Evolutionary conservation across 1,140 invertebrate genomes (phyloP).

Genomic region (Heliconius melpomene): DNA sequence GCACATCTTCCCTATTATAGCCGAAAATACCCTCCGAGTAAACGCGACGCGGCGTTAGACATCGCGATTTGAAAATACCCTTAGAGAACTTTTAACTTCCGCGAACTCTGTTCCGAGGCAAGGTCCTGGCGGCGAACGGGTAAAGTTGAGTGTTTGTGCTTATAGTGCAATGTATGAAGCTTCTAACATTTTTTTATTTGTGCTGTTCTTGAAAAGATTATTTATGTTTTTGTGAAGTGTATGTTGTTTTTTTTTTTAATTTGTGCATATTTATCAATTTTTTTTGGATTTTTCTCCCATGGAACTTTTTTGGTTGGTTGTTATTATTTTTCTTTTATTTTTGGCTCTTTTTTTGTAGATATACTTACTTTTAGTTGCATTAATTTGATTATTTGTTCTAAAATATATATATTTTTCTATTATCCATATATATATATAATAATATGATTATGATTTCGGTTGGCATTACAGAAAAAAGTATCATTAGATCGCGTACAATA

Average conservation of each 20-base stretch:
- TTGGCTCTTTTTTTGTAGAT: background rate
- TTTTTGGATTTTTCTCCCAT: conserved; percentile 71
- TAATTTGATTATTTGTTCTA: background rate
- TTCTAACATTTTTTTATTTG: conserved; percentile 68
- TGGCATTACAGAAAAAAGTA: background rate
- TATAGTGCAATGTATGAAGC: conserved; percentile 66
- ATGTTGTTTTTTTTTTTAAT: conserved; percentile 51
- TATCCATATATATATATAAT: background rate
- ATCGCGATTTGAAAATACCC: conserved; percentile 56
- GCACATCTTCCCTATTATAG: conserved; percentile 78
- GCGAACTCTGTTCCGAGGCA: conserved; percentile 46
- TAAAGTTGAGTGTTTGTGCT: conserved; percentile 77
- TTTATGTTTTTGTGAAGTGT: conserved; percentile 74
- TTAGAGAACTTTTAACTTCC: conserved; percentile 39
- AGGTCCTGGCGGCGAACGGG: conserved; percentile 69
- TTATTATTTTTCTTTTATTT: conserved; percentile 44
- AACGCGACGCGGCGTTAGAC: conserved; percentile 49
- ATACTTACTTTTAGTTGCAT: background rate
- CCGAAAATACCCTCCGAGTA: conserved; percentile 72
- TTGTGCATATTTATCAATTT: conserved; percentile 67
- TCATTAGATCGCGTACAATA: conserved; percentile 22
- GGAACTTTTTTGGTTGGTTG: conserved; percentile 73
- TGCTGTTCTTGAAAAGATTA: conserved; percentile 63
- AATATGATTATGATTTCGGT: background rate
- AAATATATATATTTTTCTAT: background rate